Evolutionary conservation across 2,797 vertebrate genomes (phyloP), one percentile per base, ranked within the genome.

Genomic region (Distichodus sexfasciatus): DNA sequence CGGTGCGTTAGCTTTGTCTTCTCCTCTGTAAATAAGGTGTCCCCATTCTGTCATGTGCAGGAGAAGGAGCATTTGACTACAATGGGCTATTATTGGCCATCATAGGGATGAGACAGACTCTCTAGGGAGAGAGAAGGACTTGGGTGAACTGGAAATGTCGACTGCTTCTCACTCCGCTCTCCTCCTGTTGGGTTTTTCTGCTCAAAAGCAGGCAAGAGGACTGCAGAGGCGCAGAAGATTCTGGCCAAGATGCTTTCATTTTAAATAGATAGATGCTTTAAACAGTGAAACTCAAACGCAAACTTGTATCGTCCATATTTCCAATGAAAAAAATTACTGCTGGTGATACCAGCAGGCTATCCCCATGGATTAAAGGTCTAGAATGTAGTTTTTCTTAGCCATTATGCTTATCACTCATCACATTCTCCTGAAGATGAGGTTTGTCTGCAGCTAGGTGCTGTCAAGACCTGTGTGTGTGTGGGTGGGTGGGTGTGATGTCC

Each of bases 71-170:
- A 91, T 92, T 92, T 93, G 90, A 93, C 91, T 93, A 93, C 91
- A 93, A 93, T 93, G 88, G 91, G 90, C 91, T 93, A 93, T 93
- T 93, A 93, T 92, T 93, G 91, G 91, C 90, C 89, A 92, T 93
- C 91, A 92, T 93, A 91, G 90, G 91, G 88, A 92, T 91, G 90
- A 87, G 90, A 87, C 90, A 89, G 90, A 92, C 90, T 91, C 91
- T 92, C 91, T 86, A 86, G 91, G 91, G 91, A 91, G 87, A 89
- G 79, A 84, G 85, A 86, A 85, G 84, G 88, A 88, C 90, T 90
- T 91, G 77, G 76, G 84, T 91, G 90, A 91, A 91, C 91, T 91
- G 90, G 90, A 92, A 91, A 91, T 89, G 90, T 91, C 89, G 91
- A 87, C 89, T 90, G 88, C 89, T 90, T 89, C 89, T 92, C 89